These are phyloP conservation scores for Lathamus discolor DNA, from an alignment of 2,113 vertebrate genomes.

Conservation along the genomic window DNA sequence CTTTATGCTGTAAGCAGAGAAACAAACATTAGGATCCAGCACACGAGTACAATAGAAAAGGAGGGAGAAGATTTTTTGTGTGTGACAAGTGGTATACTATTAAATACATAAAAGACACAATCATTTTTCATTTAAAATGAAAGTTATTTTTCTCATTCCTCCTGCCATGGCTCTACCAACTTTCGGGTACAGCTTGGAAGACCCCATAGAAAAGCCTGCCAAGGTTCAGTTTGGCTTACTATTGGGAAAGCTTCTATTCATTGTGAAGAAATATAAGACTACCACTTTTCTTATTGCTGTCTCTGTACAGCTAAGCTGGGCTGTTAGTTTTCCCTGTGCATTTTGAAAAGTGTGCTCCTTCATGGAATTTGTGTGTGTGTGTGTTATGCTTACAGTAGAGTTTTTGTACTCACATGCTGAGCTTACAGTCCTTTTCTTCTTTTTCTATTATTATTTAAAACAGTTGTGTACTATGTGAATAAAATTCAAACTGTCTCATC, in stretches of 20 bases:
- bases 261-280: not conserved
- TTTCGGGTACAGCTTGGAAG: not conserved
- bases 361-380: not conserved
- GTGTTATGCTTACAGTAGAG: not conserved
- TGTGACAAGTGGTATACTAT: not conserved
- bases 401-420: not conserved
- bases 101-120: not conserved
- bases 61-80: no score
- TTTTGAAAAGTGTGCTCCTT: not conserved
- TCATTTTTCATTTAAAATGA: not conserved
- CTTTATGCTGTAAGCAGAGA: not conserved
- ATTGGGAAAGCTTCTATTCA: not conserved
- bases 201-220: not conserved
- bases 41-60: not conserved
- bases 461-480: not conserved
- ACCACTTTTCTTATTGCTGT: not conserved
- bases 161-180: not conserved
- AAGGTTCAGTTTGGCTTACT: not conserved
- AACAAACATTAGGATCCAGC: not conserved
- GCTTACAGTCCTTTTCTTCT: not conserved
- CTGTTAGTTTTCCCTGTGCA: not conserved
- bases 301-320: not conserved
- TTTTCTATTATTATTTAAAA: not conserved
- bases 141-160: not conserved
- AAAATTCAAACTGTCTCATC: not conserved